These are phyloP conservation scores for Panthera uncia DNA, from an alignment of 2,113 vertebrate genomes.

Conservation along the genomic window DNA sequence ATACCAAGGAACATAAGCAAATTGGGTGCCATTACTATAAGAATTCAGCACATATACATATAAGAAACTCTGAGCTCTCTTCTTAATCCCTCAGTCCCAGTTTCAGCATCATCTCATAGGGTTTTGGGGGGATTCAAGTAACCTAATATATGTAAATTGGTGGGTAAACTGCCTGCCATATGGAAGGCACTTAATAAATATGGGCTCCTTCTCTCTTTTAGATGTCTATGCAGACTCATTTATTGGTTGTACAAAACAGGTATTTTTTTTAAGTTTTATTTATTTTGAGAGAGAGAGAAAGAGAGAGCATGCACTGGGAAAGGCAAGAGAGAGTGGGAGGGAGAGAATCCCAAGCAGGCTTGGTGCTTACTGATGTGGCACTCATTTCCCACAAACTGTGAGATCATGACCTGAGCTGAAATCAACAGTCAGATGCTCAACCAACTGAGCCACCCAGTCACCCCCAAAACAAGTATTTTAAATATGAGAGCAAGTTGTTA, in stretches of 20 bases:
- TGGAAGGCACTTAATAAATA: background rate
- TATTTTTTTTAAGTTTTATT: background rate
- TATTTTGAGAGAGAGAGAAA: too few relatives aligned
- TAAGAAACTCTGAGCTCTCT: background rate
- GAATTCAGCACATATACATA: background rate
- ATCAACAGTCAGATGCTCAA: too few relatives aligned
- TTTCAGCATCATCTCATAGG: constrained; percentile 21
- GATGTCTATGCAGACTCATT: background rate
- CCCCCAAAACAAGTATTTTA: constrained; percentile 7
- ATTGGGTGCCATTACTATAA: background rate
- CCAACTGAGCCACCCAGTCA: too few relatives aligned
- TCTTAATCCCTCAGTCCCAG: background rate
- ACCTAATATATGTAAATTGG: background rate
- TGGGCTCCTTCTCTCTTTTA: background rate
- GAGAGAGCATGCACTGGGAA: too few relatives aligned
- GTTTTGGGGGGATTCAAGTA: background rate
- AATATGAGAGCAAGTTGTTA: constrained; percentile 7
- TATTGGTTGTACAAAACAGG: background rate
- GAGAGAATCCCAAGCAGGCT: too few relatives aligned
- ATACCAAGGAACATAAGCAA: background rate
- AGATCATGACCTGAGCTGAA: too few relatives aligned
- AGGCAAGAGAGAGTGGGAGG: too few relatives aligned
- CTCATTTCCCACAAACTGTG: too few relatives aligned
- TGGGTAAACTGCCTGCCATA: background rate
- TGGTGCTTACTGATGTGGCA: too few relatives aligned